Base-by-base conservation (phyloP, 2,888 invertebrate species). In the Listrodromus nycthemerus region DNA sequence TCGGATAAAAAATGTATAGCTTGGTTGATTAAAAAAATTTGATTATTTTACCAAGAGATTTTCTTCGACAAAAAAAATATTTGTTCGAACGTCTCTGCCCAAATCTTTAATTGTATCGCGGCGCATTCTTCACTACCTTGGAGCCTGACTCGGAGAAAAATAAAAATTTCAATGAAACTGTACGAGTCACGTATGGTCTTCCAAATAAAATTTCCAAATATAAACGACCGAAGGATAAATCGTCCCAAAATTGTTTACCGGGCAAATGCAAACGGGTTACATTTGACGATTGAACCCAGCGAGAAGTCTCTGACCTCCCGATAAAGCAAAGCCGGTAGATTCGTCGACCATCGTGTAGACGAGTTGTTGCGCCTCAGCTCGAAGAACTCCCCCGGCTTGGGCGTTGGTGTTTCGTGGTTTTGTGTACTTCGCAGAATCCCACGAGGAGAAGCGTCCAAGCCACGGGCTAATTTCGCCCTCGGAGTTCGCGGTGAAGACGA, bases 381-480 rank as follows among this genome's bases (percentile, higher is more conserved):
- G 65, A 48, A 21, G 41, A 13, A 67, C 69, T 71, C 77, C 73
- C 73, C 75, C 63, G 37, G 69, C 70, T 75, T 69, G 71, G 75
- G 67, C 52, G 80, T 58, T 65, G 75, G 41, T 45, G 78, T 85
- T 85, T 80, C 78, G 77, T 80, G 83, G 79, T 52, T 45, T 50
- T 80, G 83, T 77, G 84, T 87, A 86, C 85, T 88, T 89, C 87
- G 86, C 86, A 87, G 87, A 88, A 45, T 89, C 88, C 87, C 80
- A 80, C 70, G 78, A 75, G 88, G 82, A 84, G 70, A 48, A 74
- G 78, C 71, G 67, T 80, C 80, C 75, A 79, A 70, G 80, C 75
- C 71, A 70, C 82, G 86, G 66, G 86, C 89, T 90, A 90, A 91
- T 91, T 92, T 91, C 86, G 87, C 89, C 78, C 86, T 80, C 85